Percentiles rank a stretch among this genome's conserved stretches.
Evolutionary conservation across 2,888 invertebrate species (phyloP).

Genomic region (Rambutsinella grinnellia): DNA sequence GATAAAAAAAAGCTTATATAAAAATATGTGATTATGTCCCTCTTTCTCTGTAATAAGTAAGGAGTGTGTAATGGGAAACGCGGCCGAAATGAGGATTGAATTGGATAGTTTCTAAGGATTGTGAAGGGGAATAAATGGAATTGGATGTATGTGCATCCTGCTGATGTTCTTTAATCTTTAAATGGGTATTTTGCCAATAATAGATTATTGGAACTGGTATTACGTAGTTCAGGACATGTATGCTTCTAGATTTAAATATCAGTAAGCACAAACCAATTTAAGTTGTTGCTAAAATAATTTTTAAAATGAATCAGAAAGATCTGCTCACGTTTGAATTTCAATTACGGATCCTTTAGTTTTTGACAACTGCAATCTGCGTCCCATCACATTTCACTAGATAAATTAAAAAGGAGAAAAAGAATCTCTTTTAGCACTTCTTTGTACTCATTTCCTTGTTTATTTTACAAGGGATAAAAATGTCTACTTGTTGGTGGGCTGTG

Average conservation of each 20-base stretch:
- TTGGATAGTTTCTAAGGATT: conserved; percentile 20
- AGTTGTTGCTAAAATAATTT: too few relatives aligned
- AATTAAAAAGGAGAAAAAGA: background rate
- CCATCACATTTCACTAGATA: too few relatives aligned
- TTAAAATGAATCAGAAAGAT: too few relatives aligned
- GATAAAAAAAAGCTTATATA: background rate
- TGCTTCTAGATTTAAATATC: too few relatives aligned
- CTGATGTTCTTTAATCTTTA: conserved; percentile 35
- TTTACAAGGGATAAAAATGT: background rate
- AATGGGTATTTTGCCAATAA: conserved; percentile 52
- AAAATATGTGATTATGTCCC: background rate
- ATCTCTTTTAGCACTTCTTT: background rate
- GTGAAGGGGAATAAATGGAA: conserved; percentile 5
- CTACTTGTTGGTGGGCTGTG: conserved; percentile 43
- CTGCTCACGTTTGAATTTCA: too few relatives aligned
- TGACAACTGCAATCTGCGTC: too few relatives aligned
- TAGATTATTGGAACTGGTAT: too few relatives aligned
- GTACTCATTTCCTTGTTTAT: background rate
- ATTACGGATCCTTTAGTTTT: too few relatives aligned
- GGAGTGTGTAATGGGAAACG: background rate
- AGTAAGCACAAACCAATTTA: too few relatives aligned
- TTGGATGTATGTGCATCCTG: conserved; percentile 6
- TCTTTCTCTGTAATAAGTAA: background rate
- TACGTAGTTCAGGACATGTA: too few relatives aligned
- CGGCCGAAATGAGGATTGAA: background rate